Conservation (phyloP, 2,888 invertebrate genomes). For the Octodonta nipae region DNA sequence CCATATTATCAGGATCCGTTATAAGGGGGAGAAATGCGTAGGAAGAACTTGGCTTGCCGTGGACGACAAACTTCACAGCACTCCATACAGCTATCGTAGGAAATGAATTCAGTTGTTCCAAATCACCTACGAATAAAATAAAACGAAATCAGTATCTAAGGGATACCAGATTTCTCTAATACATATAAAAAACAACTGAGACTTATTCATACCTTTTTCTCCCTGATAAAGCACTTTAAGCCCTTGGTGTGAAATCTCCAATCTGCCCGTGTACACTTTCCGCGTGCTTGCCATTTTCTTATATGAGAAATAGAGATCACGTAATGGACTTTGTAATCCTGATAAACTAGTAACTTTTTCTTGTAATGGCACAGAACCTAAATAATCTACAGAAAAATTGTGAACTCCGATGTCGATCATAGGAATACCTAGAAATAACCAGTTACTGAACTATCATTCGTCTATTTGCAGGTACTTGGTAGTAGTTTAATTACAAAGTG, state of each 20-base stretch:
- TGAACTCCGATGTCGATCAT: constrained; percentile 40
- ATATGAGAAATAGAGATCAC: constrained; percentile 55
- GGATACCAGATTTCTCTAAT: background rate
- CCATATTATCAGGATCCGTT: constrained; percentile 66
- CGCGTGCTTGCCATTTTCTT: constrained; percentile 37
- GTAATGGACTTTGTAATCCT: constrained; percentile 68
- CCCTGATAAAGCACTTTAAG: constrained; percentile 59
- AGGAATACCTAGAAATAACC: constrained; percentile 32
- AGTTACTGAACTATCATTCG: background rate
- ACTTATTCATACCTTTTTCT: constrained; percentile 34
- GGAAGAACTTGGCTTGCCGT: constrained; percentile 31
- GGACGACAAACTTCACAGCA: constrained; percentile 71
- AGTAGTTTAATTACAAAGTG: too few species aligned
- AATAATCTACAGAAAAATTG: constrained; percentile 59
- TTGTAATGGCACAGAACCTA: constrained; percentile 66
- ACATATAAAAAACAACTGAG: background rate
- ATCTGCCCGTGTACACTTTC: constrained; percentile 42
- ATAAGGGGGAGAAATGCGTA: constrained; percentile 76
- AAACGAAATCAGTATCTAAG: background rate
- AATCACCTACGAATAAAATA: constrained; percentile 33
- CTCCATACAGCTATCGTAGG: constrained; percentile 90
- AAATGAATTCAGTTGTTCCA: constrained; percentile 64
- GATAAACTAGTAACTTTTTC: constrained; percentile 71
- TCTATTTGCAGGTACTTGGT: too few species aligned
- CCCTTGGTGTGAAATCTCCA: constrained; percentile 57